phyloP scores from a whole-genome alignment of 1,140 invertebrate genomes.

The Euglossa dilemma region DNA sequence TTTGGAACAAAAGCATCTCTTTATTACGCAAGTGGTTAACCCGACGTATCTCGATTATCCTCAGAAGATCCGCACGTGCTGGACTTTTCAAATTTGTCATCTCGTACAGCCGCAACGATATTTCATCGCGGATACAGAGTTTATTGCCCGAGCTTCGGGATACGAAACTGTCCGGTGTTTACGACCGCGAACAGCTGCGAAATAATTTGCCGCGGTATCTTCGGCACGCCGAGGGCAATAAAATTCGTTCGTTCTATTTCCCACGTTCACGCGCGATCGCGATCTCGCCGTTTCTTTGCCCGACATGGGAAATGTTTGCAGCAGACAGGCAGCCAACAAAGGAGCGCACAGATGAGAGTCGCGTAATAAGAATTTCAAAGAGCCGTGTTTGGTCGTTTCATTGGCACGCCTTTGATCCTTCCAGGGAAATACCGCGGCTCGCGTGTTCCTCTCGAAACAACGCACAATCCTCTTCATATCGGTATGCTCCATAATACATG shows the following conservation, averaged over 20 bases:
- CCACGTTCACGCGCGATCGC: not conserved
- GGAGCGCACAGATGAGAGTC: not conserved
- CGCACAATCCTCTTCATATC: not conserved
- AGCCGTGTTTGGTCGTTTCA: not conserved
- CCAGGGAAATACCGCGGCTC: not conserved
- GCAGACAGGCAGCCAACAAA: not conserved
- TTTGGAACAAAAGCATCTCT: too few relatives aligned
- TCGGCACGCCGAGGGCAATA: conserved; percentile 1
- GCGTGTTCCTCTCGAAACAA: not conserved
- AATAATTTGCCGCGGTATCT: conserved; percentile 33
- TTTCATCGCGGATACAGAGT: not conserved
- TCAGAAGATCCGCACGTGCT: not conserved
- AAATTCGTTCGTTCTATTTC: conserved; percentile 28
- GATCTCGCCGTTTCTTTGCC: not conserved
- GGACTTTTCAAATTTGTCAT: not conserved
- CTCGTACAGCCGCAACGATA: too few relatives aligned
- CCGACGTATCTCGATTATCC: too few relatives aligned
- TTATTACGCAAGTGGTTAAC: too few relatives aligned
- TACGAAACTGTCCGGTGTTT: conserved; percentile 14
- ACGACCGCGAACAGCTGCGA: conserved; percentile 24
- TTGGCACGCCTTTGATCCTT: conserved; percentile 12
- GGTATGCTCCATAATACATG: not conserved
- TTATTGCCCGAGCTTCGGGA: not conserved
- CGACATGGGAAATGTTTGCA: not conserved
- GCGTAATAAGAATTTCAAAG: not conserved